Base-by-base conservation (phyloP, 2,113 vertebrate species). In the Engraulis encrasicolus region DNA sequence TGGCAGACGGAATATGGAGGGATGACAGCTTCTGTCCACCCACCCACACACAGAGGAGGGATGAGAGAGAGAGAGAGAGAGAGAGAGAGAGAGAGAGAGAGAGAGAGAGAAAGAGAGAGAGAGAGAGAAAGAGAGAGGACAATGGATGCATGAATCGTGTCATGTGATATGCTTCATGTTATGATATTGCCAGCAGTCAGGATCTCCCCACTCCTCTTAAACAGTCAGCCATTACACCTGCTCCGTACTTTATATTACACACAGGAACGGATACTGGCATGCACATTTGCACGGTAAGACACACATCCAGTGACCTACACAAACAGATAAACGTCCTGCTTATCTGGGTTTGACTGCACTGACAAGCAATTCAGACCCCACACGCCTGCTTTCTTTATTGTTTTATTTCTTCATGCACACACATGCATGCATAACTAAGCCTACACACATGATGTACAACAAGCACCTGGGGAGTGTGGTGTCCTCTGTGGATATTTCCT, bases 81-180 rank as follows among this genome's bases (percentile, higher is more conserved):
- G 66, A 74, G 27, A 34, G 11, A 14, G 27, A 17, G 61, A 71
- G 27, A 71, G 61, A 71, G 61, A 71, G 61, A 71, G 61, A 71
- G 23, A 34, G 7, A 31, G 20, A 23, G n/a, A 66, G n/a, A 31
- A 23, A 66, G 23, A 66, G 58, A 31, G 23, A 31, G 58, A 23
- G 58, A 31, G 80, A 61, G 71, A 9, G 14, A 61, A 27, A 61
- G 84, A 77, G 78, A 81, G 80, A 77, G 71, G 81, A 66, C 58
- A 66, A 23, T 27, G 58, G 58, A 66, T 66, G 58, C 6, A 66
- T 74, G 66, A 34, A 74, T 74, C 27, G 31, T 74, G 66, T 74
- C 66, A 74, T 74, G 31, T 18, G 66, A 74, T 74, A 74, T 3
- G 15, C 12, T 74, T 31, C 17, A 31, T 74, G 11, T 31, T 31